These are phyloP conservation scores for Stegophylla sp. DNA, from an alignment of 2,888 invertebrate genomes.

Conservation along the genomic window DNA sequence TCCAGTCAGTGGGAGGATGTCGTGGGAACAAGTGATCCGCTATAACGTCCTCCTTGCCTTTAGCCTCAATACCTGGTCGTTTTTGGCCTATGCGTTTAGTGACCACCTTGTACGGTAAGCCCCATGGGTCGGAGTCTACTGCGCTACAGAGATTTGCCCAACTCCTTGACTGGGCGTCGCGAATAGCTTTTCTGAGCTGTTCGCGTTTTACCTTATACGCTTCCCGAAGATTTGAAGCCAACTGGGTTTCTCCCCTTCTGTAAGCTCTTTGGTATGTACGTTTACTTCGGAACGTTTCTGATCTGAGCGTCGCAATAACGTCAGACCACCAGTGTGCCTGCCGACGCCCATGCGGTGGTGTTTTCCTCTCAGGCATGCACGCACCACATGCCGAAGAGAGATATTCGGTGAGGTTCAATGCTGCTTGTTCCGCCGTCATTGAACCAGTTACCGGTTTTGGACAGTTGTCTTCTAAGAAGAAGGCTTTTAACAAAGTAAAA, in stretches of 20 bases:
- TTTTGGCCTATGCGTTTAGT: not conserved
- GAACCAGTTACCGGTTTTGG: too few relatives aligned
- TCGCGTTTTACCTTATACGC: not conserved
- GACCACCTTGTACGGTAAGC: slow-evolving; percentile 2
- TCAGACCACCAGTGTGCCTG: not conserved
- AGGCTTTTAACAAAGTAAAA: too few relatives aligned
- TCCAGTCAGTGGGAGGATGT: not conserved
- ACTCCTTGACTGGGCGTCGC: not conserved
- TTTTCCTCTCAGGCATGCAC: too few relatives aligned
- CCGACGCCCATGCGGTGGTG: too few relatives aligned
- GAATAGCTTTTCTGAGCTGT: not conserved
- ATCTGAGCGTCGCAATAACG: not conserved
- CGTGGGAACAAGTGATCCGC: not conserved
- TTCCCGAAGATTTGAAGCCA: not conserved
- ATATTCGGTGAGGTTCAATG: too few relatives aligned
- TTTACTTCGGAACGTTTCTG: not conserved
- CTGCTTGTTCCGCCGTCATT: too few relatives aligned
- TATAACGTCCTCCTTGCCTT: not conserved
- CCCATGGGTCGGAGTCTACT: not conserved
- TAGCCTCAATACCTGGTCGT: not conserved
- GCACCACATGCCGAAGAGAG: too few relatives aligned
- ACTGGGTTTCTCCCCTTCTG: not conserved
- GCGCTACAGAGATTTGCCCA: not conserved
- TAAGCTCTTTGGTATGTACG: not conserved
- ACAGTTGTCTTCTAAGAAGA: too few relatives aligned